Evolutionary conservation across 2,113 vertebrate species (phyloP), one percentile per base, ranked within the genome.

Genomic region (Eurypyga helias): DNA sequence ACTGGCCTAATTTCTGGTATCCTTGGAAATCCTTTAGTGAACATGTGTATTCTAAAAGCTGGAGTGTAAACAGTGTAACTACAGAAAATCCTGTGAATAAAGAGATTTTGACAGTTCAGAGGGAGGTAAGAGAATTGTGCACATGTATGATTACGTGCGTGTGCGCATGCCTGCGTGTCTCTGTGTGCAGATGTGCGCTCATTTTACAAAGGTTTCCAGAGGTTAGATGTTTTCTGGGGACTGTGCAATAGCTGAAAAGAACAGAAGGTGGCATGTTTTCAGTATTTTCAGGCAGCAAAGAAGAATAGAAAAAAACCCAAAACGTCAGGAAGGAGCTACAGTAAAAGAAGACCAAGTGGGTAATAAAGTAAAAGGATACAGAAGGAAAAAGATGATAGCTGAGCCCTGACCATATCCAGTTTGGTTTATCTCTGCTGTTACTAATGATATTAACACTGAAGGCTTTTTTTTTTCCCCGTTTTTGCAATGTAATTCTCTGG

Each of bases 261-360:
- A 75, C 93, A 93, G 86, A 62, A 90, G 95, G 67, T 95, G 96
- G 76, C 93, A 71, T 1, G 7, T 90, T 65, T 77, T 73, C 72
- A 71, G 17, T 55, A 33, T 48, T 67, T 93, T 66, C 11, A 4
- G 13, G 20, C 20, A 31, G 17, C 9, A 81, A 66, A 66, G 16
- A 57, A 36, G 25, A 19, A 25, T n/a, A 29, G 60, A 41, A 41
- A 41, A 41, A 41, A 41, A 41, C 41, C n/a, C n/a, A n/a, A n/a
- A n/a, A 41, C 9, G 13, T 10, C 2, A 61, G 34, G 31, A 45
- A 79, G 20, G 6, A 49, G 6, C 6, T 36, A 29, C 46, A 46
- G 18, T 26, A 45, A 64, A 69, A 11, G 34, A 18, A 36, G 85
- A 83, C 16, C 5, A 64, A 24, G 12, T 60, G 34, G 11, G 23